A percentile compares a stretch with the other conserved stretches of the same genome.
phyloP scores from a whole-genome alignment of 2,113 vertebrate species.

The Octodon degus region DNA sequence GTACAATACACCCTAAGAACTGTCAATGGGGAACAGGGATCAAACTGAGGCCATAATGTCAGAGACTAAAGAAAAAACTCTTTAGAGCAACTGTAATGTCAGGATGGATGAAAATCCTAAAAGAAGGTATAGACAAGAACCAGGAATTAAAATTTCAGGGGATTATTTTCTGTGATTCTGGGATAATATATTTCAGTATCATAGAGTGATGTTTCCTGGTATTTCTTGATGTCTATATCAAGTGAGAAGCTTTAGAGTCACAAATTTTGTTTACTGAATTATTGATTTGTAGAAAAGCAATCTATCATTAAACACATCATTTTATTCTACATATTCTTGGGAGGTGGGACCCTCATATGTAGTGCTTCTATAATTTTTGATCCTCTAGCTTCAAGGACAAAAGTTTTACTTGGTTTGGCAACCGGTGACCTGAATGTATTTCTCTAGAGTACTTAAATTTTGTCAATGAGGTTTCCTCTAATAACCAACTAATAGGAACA shows the following conservation, averaged over 20 bases:
- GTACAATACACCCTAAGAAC: neutral
- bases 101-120: neutral
- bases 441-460: neutral
- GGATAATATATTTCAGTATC: neutral
- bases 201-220: neutral
- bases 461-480: conserved; percentile 21
- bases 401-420: conserved; percentile 43
- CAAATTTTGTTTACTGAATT: neutral
- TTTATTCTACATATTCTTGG: neutral
- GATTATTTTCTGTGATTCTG: neutral
- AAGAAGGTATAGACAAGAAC: neutral
- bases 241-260: neutral
- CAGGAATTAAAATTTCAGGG: neutral
- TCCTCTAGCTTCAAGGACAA: conserved; percentile 1
- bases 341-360: neutral
- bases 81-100: neutral
- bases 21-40: neutral
- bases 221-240: neutral
- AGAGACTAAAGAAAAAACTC: neutral
- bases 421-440: neutral
- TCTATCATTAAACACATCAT: neutral
- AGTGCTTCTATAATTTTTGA: neutral
- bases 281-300: neutral
- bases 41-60: neutral
- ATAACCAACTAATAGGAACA: neutral